Evolutionary conservation across 2,113 vertebrate genomes (phyloP).

Genomic region (Apteryx owenii): DNA sequence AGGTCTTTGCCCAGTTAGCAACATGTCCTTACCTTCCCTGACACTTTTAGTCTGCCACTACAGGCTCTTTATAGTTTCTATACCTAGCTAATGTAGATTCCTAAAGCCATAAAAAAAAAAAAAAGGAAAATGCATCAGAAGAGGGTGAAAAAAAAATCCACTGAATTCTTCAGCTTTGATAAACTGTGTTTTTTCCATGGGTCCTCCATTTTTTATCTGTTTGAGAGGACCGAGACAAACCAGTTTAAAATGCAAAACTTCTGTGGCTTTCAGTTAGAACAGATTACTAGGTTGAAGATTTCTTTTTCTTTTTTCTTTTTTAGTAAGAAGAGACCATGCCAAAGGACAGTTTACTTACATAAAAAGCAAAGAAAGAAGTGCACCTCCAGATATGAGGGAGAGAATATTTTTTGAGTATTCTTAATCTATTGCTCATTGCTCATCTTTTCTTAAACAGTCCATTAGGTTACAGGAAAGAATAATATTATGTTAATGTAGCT

Average conservation of each 20-base stretch:
- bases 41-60: background rate
- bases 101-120: background rate
- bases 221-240: background rate
- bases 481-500: background rate
- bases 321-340: background rate
- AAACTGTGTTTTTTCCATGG: background rate
- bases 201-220: background rate
- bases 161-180: background rate
- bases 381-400: background rate
- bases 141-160: background rate
- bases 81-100: background rate
- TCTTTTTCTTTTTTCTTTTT: background rate
- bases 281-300: background rate
- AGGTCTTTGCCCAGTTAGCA: background rate
- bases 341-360: background rate
- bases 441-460: background rate
- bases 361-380: background rate
- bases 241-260: background rate
- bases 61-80: background rate
- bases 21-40: background rate
- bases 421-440: background rate
- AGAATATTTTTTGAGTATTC: background rate
- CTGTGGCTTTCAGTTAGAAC: background rate
- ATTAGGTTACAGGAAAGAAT: background rate
- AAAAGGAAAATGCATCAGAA: too few relatives aligned